Evolutionary conservation across 2,113 vertebrate genomes (phyloP), one percentile per base, ranked within the genome.

Genomic region (Thalassarche chlororhynchos): DNA sequence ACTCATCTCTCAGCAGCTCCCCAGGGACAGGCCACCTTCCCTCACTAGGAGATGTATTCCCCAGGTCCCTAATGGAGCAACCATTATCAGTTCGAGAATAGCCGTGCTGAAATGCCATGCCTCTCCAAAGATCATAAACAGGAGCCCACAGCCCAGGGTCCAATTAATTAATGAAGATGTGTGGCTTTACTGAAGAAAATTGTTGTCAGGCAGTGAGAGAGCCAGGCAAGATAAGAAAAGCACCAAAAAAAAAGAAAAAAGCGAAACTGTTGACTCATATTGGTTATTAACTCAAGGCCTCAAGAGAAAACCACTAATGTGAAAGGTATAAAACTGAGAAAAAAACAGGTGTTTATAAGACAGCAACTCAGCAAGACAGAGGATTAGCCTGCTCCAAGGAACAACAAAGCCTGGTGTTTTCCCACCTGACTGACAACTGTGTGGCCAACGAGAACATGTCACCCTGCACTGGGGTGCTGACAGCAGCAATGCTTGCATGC

Each of bases 251-350:
- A 44, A 61, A 25, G 17, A 46, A 26, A 46, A 1, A 70, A 55
- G 15, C 25, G 3, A 34, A 97, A 85, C 20, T 85, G 87, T 95
- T 93, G 81, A 91, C 52, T 97, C 78, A 72, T 93, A 51, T 51
- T 81, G 2, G 0, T 94, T 96, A 87, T 82, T 85, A 93, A 89
- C 44, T 91, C 52, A 76, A 87, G 62, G 36, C 14, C 84, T 77
- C 66, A 20, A 68, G 84, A 87, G 81, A 94, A 93, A 54, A 72
- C 17, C 1, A 2, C 54, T 91, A 71, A 78, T 89, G 29, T 46
- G 60, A 62, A 89, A 79, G 44, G 52, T 57, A 51, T 36, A 83
- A 91, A 91, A 57, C 52, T 47, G 55, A 92, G 72, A 51, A 68
- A 86, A 86, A 81, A 47, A 3, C 58, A 70, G 16, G 9, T 17